phyloP scores from a whole-genome alignment of 1,140 invertebrate species.

The Papilio xuthus region DNA sequence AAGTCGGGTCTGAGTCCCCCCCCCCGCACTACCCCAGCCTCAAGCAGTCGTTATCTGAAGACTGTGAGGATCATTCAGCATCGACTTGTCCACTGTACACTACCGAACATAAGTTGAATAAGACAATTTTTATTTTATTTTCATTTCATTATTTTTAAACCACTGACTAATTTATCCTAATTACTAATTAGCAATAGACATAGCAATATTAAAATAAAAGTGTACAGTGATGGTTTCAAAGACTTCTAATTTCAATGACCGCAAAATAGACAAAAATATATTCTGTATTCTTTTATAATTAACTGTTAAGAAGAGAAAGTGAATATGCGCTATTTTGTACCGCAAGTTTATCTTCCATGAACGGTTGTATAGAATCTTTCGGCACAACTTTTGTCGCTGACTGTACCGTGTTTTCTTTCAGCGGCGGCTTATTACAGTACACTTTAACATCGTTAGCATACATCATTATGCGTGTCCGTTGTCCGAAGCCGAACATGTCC shows the following conservation, averaged over 20 bases:
- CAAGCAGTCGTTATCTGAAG: constrained; percentile 51
- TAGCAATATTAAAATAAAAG: too few species aligned
- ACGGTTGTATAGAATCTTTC: neutral
- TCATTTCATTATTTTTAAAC: too few species aligned
- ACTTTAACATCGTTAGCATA: constrained; percentile 70
- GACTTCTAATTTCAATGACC: too few species aligned
- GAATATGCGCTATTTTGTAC: too few species aligned
- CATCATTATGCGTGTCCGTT: constrained; percentile 70
- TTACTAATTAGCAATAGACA: too few species aligned
- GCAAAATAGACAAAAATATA: too few species aligned
- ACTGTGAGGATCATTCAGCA: constrained; percentile 54
- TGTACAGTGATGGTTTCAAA: too few species aligned
- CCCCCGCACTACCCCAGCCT: constrained; percentile 39
- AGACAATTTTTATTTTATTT: neutral
- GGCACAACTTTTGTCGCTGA: constrained; percentile 43
- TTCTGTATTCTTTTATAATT: too few species aligned
- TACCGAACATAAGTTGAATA: constrained; percentile 44
- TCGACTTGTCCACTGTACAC: constrained; percentile 51
- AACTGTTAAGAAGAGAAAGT: too few species aligned
- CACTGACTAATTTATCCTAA: too few species aligned
- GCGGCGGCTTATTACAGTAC: constrained; percentile 64
- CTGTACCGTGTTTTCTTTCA: constrained; percentile 60
- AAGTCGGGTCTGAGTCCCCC: constrained; percentile 37
- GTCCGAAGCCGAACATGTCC: constrained; percentile 58
- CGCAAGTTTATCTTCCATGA: neutral